Evolutionary conservation across 1,140 invertebrate species (phyloP).

Genomic region (Sarcophaga bullata): DNA sequence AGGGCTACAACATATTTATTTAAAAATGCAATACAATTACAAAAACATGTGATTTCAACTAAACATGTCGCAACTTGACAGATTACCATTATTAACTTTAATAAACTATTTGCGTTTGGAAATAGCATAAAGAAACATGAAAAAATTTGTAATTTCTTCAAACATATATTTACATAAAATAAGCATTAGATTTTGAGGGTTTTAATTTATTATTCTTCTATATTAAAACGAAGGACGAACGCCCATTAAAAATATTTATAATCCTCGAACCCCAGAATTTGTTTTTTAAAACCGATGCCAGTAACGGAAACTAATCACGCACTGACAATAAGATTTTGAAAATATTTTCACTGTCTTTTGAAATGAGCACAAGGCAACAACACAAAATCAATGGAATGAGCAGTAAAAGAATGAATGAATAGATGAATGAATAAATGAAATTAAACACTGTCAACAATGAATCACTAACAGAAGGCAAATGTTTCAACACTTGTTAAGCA

Average conservation of each 20-base stretch:
- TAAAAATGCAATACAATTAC: constrained; percentile 9
- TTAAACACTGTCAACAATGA: constrained; percentile 6
- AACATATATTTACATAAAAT: neutral
- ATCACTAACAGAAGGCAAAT: constrained; percentile 21
- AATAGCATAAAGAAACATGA: neutral
- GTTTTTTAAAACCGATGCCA: too few relatives aligned
- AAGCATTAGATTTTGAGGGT: neutral
- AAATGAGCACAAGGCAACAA: neutral
- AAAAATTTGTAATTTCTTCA: neutral
- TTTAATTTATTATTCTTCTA: neutral
- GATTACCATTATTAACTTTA: neutral
- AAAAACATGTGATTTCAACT: constrained; percentile 3
- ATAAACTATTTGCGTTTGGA: neutral
- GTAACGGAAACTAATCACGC: neutral
- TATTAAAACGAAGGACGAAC: neutral
- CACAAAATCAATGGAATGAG: neutral
- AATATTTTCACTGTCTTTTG: neutral
- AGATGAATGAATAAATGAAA: neutral
- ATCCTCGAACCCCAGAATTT: neutral
- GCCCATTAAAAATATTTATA: constrained; percentile 9
- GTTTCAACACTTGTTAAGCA: constrained; percentile 1
- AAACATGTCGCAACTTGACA: neutral
- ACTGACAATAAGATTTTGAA: neutral
- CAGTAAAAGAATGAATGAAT: neutral
- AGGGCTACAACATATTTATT: neutral